Conservation (phyloP, 2,888 invertebrate genomes). For the Hydriomena furcata region DNA sequence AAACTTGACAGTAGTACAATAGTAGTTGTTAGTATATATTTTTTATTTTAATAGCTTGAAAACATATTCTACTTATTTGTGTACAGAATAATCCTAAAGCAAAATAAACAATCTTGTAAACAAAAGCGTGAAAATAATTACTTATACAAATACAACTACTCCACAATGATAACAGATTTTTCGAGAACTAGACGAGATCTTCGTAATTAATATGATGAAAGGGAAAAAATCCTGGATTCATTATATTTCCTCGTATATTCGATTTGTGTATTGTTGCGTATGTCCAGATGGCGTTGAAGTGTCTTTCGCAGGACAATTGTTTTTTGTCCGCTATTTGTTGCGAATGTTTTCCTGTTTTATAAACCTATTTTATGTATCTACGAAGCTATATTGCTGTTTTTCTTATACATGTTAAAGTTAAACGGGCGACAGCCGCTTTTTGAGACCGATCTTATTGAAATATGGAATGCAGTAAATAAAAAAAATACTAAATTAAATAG, state of each 20-base stretch:
- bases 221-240: slow-evolving; percentile 35
- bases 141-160: not conserved
- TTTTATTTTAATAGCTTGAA: no score
- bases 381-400: no score
- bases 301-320: slow-evolving; percentile 2
- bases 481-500: no score
- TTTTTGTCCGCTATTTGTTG: slow-evolving; percentile 5
- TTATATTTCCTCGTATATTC: slow-evolving; percentile 21
- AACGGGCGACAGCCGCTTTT: no score
- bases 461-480: no score
- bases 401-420: no score
- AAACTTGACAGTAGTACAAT: no score
- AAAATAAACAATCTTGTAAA: not conserved
- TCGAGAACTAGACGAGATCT: slow-evolving; percentile 32
- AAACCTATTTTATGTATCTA: not conserved
- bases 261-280: slow-evolving; percentile 2
- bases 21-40: no score
- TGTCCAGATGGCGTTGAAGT: slow-evolving; percentile 19
- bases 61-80: no score
- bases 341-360: not conserved
- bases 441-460: no score
- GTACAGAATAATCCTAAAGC: no score
- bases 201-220: slow-evolving; percentile 47
- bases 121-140: slow-evolving; percentile 6
- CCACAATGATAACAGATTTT: slow-evolving; percentile 14